Percentiles rank a stretch among this genome's conserved stretches.
Evolutionary conservation across 2,113 vertebrate genomes (phyloP).

Genomic region (Lepus americanus): DNA sequence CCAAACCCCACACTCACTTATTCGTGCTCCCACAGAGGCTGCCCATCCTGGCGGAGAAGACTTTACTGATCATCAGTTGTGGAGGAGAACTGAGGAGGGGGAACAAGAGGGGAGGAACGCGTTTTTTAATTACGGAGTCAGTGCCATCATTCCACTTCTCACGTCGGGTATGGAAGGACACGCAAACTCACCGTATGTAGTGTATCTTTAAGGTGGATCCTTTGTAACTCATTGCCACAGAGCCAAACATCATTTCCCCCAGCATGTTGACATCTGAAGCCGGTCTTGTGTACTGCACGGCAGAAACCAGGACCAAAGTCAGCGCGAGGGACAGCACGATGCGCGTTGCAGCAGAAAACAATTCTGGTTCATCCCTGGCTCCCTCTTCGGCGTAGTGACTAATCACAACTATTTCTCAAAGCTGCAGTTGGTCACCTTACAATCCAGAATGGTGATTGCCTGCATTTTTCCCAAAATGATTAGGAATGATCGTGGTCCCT

Average conservation of each 20-base stretch:
- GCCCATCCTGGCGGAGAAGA: conserved; percentile 93
- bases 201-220: conserved; percentile 94
- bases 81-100: conserved; percentile 90
- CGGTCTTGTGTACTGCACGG: conserved; percentile 90
- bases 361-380: background rate
- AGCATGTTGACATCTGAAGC: conserved; percentile 94
- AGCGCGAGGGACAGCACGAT: accelerated
- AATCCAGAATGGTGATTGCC: background rate
- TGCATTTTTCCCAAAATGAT: background rate
- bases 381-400: background rate
- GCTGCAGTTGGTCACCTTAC: background rate
- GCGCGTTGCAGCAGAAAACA: background rate
- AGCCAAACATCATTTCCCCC: conserved; percentile 95
- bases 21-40: conserved; percentile 92
- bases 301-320: conserved; percentile 22
- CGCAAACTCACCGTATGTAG: conserved; percentile 90
- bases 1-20: conserved; percentile 87
- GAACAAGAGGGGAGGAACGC: conserved; percentile 23
- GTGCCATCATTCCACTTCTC: background rate
- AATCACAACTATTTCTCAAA: conserved; percentile 39
- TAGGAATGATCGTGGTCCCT: background rate
- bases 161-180: conserved; percentile 23
- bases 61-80: conserved; percentile 95
- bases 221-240: conserved; percentile 93
- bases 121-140: conserved; percentile 68